phyloP scores from a whole-genome alignment of 30 jellyfish, hydroid and myxozoan species.

The Cassiopea andromeda region DNA sequence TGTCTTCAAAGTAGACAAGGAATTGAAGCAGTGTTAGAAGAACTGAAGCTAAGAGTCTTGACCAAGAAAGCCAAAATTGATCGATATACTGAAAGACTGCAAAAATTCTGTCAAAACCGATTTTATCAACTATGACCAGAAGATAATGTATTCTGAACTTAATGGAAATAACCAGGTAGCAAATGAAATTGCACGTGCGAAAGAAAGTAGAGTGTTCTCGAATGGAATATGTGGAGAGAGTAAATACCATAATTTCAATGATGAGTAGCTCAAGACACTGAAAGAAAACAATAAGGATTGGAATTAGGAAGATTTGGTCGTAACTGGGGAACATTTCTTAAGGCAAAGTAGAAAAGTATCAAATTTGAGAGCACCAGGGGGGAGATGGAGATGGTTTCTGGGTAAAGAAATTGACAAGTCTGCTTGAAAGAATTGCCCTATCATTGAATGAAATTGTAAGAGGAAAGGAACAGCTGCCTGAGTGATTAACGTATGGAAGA shows the following conservation, averaged over 20 bases:
- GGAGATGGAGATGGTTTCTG: constrained; percentile 4
- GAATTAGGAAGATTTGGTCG: not conserved
- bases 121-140: too few species aligned
- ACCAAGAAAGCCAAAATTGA: not conserved
- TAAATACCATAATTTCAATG: too few species aligned
- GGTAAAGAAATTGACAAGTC: not conserved
- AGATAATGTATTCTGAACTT: too few species aligned
- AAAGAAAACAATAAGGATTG: too few species aligned
- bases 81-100: too few species aligned
- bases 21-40: constrained; percentile 43
- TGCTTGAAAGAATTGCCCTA: constrained; percentile 4
- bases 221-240: too few species aligned
- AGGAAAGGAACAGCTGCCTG: not conserved
- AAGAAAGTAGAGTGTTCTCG: too few species aligned
- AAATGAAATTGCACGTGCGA: too few species aligned
- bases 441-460: not conserved
- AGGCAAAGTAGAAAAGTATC: not conserved
- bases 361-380: not conserved
- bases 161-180: too few species aligned
- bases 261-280: too few species aligned
- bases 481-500: not conserved
- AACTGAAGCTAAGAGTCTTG: not conserved
- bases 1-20: constrained; percentile 33
- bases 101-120: too few species aligned
- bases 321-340: not conserved